Conservation (phyloP, 2,888 invertebrate species). For the Diadegma fenestrale region DNA sequence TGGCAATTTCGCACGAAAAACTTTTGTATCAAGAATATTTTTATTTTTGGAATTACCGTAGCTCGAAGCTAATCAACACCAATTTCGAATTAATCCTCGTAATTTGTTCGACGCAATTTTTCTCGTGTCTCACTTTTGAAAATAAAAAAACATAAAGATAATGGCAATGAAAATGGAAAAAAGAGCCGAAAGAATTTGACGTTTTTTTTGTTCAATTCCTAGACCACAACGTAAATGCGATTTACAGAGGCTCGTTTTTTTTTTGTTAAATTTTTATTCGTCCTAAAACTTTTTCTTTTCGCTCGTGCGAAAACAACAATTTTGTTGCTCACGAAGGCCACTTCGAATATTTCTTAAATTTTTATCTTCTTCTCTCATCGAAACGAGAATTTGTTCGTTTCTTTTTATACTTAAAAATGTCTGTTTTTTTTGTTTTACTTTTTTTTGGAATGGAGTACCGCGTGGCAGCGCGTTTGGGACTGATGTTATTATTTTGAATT, state of each 20-base stretch:
- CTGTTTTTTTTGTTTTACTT: slow-evolving; percentile 25
- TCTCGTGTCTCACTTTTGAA: slow-evolving; percentile 26
- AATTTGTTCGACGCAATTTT: slow-evolving; percentile 47
- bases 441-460: slow-evolving; percentile 54
- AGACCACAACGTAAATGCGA: slow-evolving; percentile 62
- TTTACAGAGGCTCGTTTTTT: slow-evolving; percentile 57
- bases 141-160: slow-evolving; percentile 20
- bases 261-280: slow-evolving; percentile 52
- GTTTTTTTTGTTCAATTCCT: slow-evolving; percentile 67
- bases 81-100: slow-evolving; percentile 66
- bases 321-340: slow-evolving; percentile 83
- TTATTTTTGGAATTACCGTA: slow-evolving; percentile 75
- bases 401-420: no score
- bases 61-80: slow-evolving; percentile 70
- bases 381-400: slow-evolving; percentile 51
- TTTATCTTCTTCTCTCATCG: slow-evolving; percentile 57
- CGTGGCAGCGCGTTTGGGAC: slow-evolving; percentile 50
- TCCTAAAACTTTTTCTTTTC: slow-evolving; percentile 31
- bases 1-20: slow-evolving; percentile 80
- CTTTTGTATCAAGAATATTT: slow-evolving; percentile 84
- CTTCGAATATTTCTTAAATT: slow-evolving; percentile 80
- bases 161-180: slow-evolving; percentile 24
- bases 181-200: slow-evolving; percentile 48
- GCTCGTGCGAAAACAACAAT: slow-evolving; percentile 77
- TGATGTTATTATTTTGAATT: slow-evolving; percentile 23